Conservation (phyloP, 2,888 invertebrate genomes). For the Meandrusa payeni region DNA sequence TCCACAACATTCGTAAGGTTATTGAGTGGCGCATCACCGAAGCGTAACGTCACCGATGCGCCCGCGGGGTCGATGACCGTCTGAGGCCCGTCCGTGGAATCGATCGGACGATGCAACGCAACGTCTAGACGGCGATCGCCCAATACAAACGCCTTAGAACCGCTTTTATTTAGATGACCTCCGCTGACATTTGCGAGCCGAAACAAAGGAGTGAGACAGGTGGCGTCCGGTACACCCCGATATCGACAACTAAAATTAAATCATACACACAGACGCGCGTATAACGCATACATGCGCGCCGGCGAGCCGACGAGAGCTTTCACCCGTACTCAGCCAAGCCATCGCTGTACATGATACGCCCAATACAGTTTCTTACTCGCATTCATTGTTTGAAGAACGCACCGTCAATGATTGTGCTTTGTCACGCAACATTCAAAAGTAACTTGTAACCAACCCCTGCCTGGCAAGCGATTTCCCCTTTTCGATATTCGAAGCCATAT, state of each 20-base stretch:
- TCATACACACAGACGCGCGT: conserved; percentile 36
- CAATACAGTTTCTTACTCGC: conserved; percentile 39
- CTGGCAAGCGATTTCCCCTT: conserved; percentile 17
- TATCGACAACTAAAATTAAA: conserved; percentile 67
- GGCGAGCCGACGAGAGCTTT: conserved; percentile 61
- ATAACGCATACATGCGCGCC: conserved; percentile 44
- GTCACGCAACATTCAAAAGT: conserved; percentile 57
- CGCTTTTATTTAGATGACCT: conserved; percentile 79
- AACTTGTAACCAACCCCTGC: conserved; percentile 26
- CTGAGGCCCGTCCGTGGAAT: conserved; percentile 75
- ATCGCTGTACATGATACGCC: conserved; percentile 52
- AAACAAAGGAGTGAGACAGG: conserved; percentile 77
- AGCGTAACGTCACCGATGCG: conserved; percentile 80
- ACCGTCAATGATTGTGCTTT: conserved; percentile 38
- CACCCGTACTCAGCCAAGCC: conserved; percentile 52
- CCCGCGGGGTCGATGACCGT: conserved; percentile 77
- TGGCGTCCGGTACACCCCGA: conserved; percentile 58
- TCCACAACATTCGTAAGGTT: conserved; percentile 60
- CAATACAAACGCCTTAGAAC: conserved; percentile 65
- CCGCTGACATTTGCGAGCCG: conserved; percentile 73
- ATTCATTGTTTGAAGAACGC: conserved; percentile 45
- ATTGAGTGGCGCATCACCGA: conserved; percentile 73
- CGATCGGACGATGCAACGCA: conserved; percentile 77
- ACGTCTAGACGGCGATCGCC: conserved; percentile 76
- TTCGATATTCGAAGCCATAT: conserved; percentile 15